Evolutionary conservation across 1,140 invertebrate genomes (phyloP).

Genomic region (Achatina immaculata): DNA sequence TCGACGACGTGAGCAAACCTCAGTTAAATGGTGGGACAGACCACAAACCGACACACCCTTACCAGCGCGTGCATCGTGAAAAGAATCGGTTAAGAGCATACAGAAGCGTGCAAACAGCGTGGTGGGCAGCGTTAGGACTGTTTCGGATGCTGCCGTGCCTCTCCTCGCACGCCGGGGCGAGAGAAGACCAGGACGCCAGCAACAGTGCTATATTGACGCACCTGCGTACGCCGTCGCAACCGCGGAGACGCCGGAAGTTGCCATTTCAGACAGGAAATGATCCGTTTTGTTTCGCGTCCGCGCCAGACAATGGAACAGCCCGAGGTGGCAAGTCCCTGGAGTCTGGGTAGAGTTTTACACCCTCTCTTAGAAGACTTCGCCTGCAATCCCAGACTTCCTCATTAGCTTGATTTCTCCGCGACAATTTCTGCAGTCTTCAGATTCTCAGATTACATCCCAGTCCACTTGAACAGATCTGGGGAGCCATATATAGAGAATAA

Average conservation of each 20-base stretch:
- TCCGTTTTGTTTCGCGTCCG: slow-evolving; percentile 23
- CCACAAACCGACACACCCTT: slow-evolving; percentile 1
- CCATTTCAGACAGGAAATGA: slow-evolving; percentile 33
- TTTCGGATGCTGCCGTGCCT: slow-evolving; percentile 10
- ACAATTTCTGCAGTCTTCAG: background rate
- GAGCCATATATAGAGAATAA: background rate
- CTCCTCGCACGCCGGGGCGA: background rate
- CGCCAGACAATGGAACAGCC: background rate
- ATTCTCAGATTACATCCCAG: background rate
- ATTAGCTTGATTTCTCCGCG: background rate
- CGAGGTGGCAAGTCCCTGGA: background rate
- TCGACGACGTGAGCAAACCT: slow-evolving; percentile 2
- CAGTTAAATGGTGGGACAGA: background rate
- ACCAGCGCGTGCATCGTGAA: slow-evolving; percentile 7
- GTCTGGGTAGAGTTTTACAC: background rate
- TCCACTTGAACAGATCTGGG: background rate
- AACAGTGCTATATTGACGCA: slow-evolving; percentile 12
- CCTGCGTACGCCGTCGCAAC: background rate
- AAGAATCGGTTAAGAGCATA: background rate
- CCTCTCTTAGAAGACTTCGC: background rate
- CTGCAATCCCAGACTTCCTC: background rate
- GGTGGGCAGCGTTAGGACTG: background rate
- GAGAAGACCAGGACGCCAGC: background rate
- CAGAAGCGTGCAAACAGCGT: slow-evolving; percentile 3
- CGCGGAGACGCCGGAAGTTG: slow-evolving; percentile 6